Conservation (phyloP, 2,888 invertebrate genomes). For the Dryococelus australis region DNA sequence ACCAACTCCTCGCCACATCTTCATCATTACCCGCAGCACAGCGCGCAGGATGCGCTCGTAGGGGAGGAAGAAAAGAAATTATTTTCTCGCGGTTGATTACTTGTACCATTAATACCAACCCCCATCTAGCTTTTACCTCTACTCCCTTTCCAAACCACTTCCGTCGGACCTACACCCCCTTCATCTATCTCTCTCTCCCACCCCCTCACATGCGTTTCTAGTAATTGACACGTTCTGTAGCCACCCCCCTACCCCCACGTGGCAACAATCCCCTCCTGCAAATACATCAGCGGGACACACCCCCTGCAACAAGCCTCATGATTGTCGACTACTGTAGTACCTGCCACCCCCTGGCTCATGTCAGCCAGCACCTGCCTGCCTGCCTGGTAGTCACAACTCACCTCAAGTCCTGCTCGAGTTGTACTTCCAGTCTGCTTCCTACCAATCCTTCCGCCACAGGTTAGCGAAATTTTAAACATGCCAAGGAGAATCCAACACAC, state of each 20-base stretch:
- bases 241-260: slow-evolving; percentile 25
- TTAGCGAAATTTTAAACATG: too few species aligned
- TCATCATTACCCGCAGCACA: slow-evolving; percentile 5
- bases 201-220: slow-evolving; percentile 21
- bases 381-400: too few species aligned
- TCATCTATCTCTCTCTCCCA: slow-evolving; percentile 25
- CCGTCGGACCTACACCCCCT: not conserved
- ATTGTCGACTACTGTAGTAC: slow-evolving; percentile 5
- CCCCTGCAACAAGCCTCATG: not conserved
- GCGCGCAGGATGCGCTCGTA: not conserved
- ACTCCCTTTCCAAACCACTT: slow-evolving; percentile 47
- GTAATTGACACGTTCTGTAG: slow-evolving; percentile 32
- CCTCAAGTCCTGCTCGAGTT: too few species aligned
- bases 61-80: slow-evolving; percentile 43
- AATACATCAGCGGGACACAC: slow-evolving; percentile 30
- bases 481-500: too few species aligned
- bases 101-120: slow-evolving; percentile 53
- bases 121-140: slow-evolving; percentile 54
- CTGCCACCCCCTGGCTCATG: not conserved
- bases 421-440: too few species aligned
- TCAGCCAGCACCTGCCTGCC: not conserved
- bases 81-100: slow-evolving; percentile 53
- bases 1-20: not conserved
- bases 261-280: too few species aligned
- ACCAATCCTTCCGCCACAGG: too few species aligned